phyloP scores from a whole-genome alignment of 1,140 invertebrate genomes.

The Drosophila triauraria region DNA sequence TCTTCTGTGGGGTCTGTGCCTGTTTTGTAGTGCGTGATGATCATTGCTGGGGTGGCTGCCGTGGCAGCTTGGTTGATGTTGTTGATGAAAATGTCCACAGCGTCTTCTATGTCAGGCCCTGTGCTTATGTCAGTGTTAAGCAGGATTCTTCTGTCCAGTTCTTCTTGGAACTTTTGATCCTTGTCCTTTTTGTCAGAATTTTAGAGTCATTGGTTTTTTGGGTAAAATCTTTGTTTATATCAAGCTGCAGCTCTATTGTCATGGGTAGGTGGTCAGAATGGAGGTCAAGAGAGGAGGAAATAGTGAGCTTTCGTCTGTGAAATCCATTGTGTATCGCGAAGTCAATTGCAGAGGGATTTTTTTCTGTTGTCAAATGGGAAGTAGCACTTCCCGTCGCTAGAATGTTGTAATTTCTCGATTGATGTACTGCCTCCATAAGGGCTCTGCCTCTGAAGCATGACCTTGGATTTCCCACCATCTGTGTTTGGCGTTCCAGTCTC shows the following conservation, averaged over 20 bases:
- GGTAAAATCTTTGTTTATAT: too few relatives aligned
- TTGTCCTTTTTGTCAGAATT: neutral
- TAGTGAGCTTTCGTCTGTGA: neutral
- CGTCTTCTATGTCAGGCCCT: constrained; percentile 8
- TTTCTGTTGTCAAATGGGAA: neutral
- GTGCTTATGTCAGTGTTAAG: neutral
- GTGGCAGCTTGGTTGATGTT: constrained; percentile 9
- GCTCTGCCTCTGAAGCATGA: neutral
- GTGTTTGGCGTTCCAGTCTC: too few relatives aligned
- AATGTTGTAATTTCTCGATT: neutral
- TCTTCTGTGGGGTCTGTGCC: neutral
- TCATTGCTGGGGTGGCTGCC: neutral
- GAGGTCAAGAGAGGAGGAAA: too few relatives aligned
- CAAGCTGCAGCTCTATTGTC: too few relatives aligned
- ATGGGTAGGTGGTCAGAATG: too few relatives aligned
- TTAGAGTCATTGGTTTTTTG: neutral
- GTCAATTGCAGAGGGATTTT: constrained; percentile 12
- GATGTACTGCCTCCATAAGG: neutral
- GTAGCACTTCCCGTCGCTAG: constrained; percentile 10
- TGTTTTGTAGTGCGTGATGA: neutral
- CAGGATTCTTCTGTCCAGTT: neutral
- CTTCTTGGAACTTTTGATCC: neutral
- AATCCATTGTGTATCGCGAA: constrained; percentile 3
- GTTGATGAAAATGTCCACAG: neutral
- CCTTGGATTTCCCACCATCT: too few relatives aligned